Conservation (phyloP, 37 sponge, comb jelly and placozoan species). For the Oscarella lobularis region DNA sequence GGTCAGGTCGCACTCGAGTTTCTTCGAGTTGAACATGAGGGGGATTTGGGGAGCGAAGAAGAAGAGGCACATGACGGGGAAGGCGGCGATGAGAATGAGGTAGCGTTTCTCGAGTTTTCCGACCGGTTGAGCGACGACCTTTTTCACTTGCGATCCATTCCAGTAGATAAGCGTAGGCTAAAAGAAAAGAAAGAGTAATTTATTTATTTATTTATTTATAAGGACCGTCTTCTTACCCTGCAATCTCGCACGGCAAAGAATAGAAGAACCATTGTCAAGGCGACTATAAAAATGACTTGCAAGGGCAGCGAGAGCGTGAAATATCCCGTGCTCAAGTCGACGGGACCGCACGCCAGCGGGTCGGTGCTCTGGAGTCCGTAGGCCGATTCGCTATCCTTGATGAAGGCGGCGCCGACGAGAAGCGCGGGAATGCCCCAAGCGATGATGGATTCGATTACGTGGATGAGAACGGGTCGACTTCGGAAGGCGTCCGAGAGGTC, state of each 20-base stretch:
- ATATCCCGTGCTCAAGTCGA: not conserved
- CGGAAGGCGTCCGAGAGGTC: not conserved
- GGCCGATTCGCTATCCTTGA: not conserved
- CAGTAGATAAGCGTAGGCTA: not conserved
- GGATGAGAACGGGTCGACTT: too few relatives aligned
- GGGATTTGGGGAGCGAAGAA: not conserved
- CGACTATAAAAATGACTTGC: not conserved
- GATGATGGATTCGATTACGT: not conserved
- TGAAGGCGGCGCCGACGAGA: not conserved
- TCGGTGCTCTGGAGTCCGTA: conserved; percentile 1
- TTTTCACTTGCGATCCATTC: not conserved
- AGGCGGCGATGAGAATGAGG: not conserved
- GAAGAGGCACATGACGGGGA: not conserved
- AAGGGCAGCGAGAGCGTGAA: not conserved
- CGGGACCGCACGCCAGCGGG: not conserved
- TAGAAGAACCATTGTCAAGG: not conserved
- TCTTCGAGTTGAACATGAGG: not conserved
- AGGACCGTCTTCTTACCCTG: not conserved
- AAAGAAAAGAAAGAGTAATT: not conserved
- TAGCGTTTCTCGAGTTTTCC: not conserved
- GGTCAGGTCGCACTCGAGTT: not conserved
- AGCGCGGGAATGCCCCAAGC: not conserved
- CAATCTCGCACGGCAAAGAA: not conserved
- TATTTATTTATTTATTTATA: not conserved
- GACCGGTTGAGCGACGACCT: not conserved